Conservation (phyloP, 2,888 invertebrate species). For the Piscicola geometra region DNA sequence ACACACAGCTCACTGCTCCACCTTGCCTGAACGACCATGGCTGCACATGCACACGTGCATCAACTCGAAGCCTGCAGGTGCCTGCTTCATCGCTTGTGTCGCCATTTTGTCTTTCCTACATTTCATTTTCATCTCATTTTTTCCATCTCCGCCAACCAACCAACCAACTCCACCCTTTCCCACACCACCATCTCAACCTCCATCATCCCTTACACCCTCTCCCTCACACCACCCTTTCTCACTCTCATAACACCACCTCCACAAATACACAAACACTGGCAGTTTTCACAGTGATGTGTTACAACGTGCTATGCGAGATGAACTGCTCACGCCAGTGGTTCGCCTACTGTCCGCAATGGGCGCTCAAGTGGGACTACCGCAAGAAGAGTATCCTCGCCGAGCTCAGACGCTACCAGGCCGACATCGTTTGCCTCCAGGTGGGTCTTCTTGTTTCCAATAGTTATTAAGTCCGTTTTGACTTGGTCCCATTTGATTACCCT, state of each 20-base stretch:
- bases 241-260: no score
- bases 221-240: no score
- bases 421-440: constrained; percentile 91
- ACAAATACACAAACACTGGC: not conserved
- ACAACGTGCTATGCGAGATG: constrained; percentile 98
- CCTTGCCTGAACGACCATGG: constrained; percentile 32
- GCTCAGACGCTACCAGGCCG: constrained; percentile 89
- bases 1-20: constrained; percentile 27
- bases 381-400: constrained; percentile 95
- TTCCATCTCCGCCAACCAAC: no score
- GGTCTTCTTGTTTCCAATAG: constrained; percentile 62
- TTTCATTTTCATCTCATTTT: no score
- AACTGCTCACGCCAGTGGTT: constrained; percentile 98
- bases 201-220: no score
- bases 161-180: no score
- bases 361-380: constrained; percentile 94
- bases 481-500: not conserved
- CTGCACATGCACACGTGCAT: constrained; percentile 21
- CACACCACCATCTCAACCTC: no score
- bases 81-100: no score
- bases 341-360: constrained; percentile 98
- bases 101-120: no score
- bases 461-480: not conserved
- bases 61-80: constrained; percentile 30
- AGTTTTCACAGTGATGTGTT: constrained; percentile 96